A percentile compares a stretch with the other conserved stretches of the same genome.
phyloP scores from a whole-genome alignment of 1,140 invertebrate genomes.

The Dreissena rostriformis region DNA sequence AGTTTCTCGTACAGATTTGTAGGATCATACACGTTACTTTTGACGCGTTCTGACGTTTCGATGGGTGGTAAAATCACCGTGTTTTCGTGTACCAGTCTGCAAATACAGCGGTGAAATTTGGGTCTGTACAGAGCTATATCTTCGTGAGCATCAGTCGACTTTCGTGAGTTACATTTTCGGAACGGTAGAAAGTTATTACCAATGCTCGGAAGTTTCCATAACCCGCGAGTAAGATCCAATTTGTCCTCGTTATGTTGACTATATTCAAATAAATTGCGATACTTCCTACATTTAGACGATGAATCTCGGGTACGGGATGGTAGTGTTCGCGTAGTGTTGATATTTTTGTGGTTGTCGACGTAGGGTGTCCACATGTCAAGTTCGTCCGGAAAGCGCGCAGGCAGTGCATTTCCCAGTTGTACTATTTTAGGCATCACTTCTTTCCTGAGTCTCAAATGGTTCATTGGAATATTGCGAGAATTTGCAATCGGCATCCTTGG shows the following conservation, averaged over 20 bases:
- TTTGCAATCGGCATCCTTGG: too few relatives aligned
- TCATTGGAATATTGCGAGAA: too few relatives aligned
- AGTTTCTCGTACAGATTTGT: constrained; percentile 40
- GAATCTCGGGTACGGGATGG: not conserved
- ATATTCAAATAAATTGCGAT: constrained; percentile 45
- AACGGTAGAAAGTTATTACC: constrained; percentile 42
- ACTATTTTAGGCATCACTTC: constrained; percentile 15
- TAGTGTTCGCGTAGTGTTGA: not conserved
- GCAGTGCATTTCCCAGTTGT: constrained; percentile 21
- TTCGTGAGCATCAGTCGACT: constrained; percentile 1
- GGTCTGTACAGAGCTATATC: constrained; percentile 23
- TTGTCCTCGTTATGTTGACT: constrained; percentile 23
- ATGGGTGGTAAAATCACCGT: constrained; percentile 32
- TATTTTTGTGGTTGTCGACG: not conserved
- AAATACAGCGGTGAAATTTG: constrained; percentile 9
- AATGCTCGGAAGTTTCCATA: constrained; percentile 48
- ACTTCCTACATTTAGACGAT: constrained; percentile 24
- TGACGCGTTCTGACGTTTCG: constrained; percentile 27
- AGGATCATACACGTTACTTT: constrained; percentile 19
- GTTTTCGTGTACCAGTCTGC: constrained; percentile 33
- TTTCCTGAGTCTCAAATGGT: not conserved
- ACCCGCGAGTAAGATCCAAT: constrained; percentile 15
- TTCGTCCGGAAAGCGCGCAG: not conserved
- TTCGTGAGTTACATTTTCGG: not conserved
- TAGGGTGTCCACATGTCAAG: constrained; percentile 22